Percentiles rank a stretch among this genome's conserved stretches.
Conservation (phyloP, 2,797 vertebrate species). For the Alfaro cultratus region DNA sequence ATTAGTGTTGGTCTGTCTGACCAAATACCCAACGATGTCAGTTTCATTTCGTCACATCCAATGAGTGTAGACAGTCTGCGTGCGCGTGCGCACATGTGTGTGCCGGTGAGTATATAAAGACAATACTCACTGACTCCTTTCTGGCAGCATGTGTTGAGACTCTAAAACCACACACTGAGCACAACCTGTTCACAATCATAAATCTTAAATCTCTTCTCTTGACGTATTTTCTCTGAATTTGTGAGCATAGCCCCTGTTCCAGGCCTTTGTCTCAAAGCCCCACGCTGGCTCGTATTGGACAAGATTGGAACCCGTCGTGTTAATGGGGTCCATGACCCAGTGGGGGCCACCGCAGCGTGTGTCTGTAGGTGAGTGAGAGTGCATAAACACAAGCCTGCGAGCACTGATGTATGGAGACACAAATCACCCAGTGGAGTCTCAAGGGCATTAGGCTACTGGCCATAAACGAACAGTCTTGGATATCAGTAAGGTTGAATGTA, state of each 20-base stretch:
- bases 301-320: conserved; percentile 71
- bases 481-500: conserved; percentile 61
- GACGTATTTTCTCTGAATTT: conserved; percentile 44
- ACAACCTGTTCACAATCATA: conserved; percentile 46
- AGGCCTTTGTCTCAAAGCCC: conserved; percentile 53
- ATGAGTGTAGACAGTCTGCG: conserved; percentile 3
- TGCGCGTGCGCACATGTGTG: neutral
- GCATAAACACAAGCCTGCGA: conserved; percentile 41
- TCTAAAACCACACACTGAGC: conserved; percentile 49
- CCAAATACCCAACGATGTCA: conserved; percentile 11
- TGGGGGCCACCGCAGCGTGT: conserved; percentile 32
- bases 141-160: conserved; percentile 32
- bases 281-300: conserved; percentile 56
- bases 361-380: conserved; percentile 29
- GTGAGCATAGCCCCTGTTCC: conserved; percentile 53
- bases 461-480: conserved; percentile 57
- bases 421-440: conserved; percentile 56
- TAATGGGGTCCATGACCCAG: conserved; percentile 73
- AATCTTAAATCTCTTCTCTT: conserved; percentile 44
- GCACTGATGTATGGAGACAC: conserved; percentile 56
- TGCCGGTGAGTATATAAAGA: conserved; percentile 34
- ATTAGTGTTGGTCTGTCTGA: neutral
- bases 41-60: conserved; percentile 22
- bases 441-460: conserved; percentile 55
- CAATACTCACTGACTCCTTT: conserved; percentile 48